A percentile compares a stretch with the other conserved stretches of the same genome.
phyloP scores from a whole-genome alignment of 2,113 vertebrate species.

The Holacanthus passer region DNA sequence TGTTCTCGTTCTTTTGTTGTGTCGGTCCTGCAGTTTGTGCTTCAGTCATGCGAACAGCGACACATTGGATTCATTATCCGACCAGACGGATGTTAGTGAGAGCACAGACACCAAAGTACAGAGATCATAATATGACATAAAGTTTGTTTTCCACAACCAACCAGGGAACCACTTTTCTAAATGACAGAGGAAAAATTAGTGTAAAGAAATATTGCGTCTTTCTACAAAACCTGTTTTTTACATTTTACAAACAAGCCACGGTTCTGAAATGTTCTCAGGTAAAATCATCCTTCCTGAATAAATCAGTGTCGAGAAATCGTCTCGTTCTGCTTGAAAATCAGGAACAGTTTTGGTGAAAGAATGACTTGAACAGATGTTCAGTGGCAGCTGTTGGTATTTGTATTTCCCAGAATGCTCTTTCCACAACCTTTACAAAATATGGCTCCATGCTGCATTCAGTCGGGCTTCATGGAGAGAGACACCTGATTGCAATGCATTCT shows the following conservation, averaged over 20 bases:
- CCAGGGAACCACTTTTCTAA: no score
- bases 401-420: not conserved
- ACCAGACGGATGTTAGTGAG: not conserved
- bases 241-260: not conserved
- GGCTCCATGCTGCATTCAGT: not conserved
- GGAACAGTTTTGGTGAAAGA: not conserved
- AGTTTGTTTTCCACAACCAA: no score
- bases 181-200: not conserved
- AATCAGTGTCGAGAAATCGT: no score
- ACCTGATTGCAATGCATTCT: not conserved
- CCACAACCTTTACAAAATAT: not conserved
- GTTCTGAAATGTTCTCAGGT: no score
- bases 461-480: no score
- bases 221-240: not conserved
- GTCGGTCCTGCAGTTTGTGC: not conserved
- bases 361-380: not conserved
- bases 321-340: not conserved
- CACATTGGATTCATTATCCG: not conserved
- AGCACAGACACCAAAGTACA: no score
- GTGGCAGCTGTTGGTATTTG: not conserved
- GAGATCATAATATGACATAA: not conserved
- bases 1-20: not conserved
- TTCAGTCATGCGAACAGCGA: not conserved
- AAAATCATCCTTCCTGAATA: no score
- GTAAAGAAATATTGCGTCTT: not conserved